Base-by-base conservation (phyloP, 2,888 invertebrate species). In the Amphimallon solstitiale region DNA sequence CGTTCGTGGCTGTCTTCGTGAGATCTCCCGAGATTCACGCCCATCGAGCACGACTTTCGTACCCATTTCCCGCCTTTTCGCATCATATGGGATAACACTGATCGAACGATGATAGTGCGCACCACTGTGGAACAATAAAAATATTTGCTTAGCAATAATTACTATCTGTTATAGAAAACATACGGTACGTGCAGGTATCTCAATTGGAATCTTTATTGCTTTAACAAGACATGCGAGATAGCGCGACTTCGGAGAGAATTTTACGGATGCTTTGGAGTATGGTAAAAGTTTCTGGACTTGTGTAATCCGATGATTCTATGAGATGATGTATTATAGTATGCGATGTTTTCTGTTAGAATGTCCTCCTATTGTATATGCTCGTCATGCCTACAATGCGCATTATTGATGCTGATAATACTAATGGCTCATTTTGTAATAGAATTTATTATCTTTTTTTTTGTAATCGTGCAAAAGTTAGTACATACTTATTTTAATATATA, bases 131-230 rank as follows among this genome's bases (percentile, higher is more conserved):
- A 77, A 78, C 78, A 80, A 79, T 79, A 80, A 80, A 80, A 80
- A 80, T 80, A 80, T 80, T 80, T 80, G 78, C 79, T 78, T 78
- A 79, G 78, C 80, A 79, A 79, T 80, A 78, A 80, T 77, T 77
- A 70, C 67, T 70, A 70, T 70, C 70, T 70, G 64, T 68, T 65
- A 63, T 56, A 68, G 66, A 68, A 70, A 68, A 70, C 70, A 70
- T 70, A 70, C 70, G 68, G 70, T 70, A 67, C 68, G 63, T 48
- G 40, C 51, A 56, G 60, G 52, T 43, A 46, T 68, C 68, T 70
- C 69, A 63, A 63, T 52, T 43, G 51, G 54, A 60, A 67, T 67
- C 67, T 67, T 64, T 67, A 67, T 67, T 67, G 67, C 66, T 59
- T 49, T 56, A 66, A 43, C 65, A 60, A 61, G 61, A 61, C 51